Evolutionary conservation across 2,113 vertebrate genomes (phyloP).

Genomic region (Sapajus apella): DNA sequence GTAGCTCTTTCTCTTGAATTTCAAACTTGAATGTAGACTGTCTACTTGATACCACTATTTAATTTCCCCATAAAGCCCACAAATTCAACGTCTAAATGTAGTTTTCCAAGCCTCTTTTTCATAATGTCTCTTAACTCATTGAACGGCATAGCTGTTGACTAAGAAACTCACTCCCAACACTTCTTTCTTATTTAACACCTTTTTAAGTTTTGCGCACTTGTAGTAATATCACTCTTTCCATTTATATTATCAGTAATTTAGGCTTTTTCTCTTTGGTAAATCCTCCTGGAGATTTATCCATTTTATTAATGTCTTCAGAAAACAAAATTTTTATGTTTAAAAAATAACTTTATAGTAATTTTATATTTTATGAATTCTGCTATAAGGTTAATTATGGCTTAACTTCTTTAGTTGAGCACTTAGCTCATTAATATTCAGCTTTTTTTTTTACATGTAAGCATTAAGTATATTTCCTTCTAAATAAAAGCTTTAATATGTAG

Average conservation of each 20-base stretch:
- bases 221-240: neutral
- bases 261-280: neutral
- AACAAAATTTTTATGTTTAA: neutral
- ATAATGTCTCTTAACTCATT: neutral
- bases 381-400: neutral
- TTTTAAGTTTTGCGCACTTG: neutral
- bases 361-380: neutral
- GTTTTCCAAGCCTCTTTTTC: neutral
- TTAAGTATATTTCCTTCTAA: neutral
- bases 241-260: neutral
- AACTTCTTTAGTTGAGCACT: neutral
- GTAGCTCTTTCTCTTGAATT: neutral
- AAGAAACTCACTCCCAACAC: neutral
- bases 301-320: neutral
- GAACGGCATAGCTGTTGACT: neutral
- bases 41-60: neutral
- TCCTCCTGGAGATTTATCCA: neutral
- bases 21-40: neutral
- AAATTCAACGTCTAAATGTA: neutral
- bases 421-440: neutral
- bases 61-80: neutral
- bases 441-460: neutral
- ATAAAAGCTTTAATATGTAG: neutral
- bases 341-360: neutral
- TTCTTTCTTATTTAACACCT: neutral